These are phyloP conservation scores for Misgurnus mizolepis DNA, from an alignment of 2,113 vertebrate species.

Conservation along the genomic window DNA sequence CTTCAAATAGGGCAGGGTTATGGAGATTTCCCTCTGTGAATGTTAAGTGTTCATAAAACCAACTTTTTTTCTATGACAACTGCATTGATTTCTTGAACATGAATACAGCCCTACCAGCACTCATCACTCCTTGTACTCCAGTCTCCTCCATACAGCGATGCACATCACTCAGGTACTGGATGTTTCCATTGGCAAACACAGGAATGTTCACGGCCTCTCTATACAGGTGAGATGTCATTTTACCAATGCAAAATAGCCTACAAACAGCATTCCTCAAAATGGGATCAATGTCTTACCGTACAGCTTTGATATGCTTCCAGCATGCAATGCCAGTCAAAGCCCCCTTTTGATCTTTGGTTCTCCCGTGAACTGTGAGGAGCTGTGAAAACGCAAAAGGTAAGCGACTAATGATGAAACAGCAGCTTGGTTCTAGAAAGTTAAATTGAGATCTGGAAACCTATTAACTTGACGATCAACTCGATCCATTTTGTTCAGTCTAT, in stretches of 20 bases:
- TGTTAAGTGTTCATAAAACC: not conserved
- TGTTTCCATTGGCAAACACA: conserved; percentile 96
- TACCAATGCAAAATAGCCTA: too few species aligned
- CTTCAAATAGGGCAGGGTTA: conserved; percentile 95
- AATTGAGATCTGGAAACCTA: not conserved
- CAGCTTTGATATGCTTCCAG: conserved; percentile 94
- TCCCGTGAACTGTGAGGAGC: conserved; percentile 92
- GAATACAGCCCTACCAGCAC: conserved; percentile 79
- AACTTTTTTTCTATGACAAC: too few species aligned
- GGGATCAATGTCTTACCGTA: conserved; percentile 75
- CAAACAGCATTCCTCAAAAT: not conserved
- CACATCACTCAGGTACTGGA: conserved; percentile 90
- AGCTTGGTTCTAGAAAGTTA: not conserved
- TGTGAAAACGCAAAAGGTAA: conserved; percentile 58
- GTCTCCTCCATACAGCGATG: conserved; percentile 90
- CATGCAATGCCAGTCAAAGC: conserved; percentile 84
- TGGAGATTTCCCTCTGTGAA: conserved; percentile 92
- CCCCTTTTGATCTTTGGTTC: conserved; percentile 98
- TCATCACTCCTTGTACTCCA: conserved; percentile 94
- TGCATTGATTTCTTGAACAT: not conserved
- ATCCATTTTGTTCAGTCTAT: not conserved
- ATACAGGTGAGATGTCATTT: not conserved
- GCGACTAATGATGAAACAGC: not conserved
- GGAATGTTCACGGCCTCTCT: conserved; percentile 92
- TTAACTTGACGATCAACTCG: too few species aligned